These are phyloP conservation scores for Eupeodes latifasciatus DNA, from an alignment of 2,888 invertebrate species.

Conservation along the genomic window DNA sequence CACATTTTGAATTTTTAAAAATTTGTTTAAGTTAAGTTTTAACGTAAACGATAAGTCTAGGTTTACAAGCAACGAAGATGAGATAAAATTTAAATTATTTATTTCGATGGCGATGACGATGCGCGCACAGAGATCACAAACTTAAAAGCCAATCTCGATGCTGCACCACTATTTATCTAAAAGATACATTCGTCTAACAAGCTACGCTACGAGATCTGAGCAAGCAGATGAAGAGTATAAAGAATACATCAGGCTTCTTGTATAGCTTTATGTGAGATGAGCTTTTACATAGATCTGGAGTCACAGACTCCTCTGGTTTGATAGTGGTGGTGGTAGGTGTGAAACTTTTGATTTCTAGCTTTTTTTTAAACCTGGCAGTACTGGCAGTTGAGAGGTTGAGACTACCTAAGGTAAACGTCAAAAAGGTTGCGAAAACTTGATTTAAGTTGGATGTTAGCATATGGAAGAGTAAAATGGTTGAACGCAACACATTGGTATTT, in stretches of 20 bases:
- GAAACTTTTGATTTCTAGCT: background rate
- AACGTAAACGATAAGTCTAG: conserved; percentile 39
- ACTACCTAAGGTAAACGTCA: background rate
- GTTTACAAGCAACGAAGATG: conserved; percentile 45
- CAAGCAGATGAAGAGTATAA: background rate
- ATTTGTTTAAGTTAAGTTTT: conserved; percentile 49
- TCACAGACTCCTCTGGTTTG: background rate
- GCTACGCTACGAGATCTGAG: background rate
- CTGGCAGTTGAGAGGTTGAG: background rate
- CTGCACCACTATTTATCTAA: conserved; percentile 74
- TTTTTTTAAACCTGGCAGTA: conserved; percentile 24
- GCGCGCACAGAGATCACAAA: conserved; percentile 75
- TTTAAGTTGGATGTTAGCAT: conserved; percentile 18
- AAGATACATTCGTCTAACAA: conserved; percentile 64
- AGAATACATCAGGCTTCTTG: conserved; percentile 16
- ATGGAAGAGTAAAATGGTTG: background rate
- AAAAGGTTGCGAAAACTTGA: conserved; percentile 45
- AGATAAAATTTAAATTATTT: conserved; percentile 44
- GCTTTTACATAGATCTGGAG: conserved; percentile 42
- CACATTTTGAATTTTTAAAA: conserved; percentile 77
- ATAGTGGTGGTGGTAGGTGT: background rate
- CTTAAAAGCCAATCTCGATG: conserved; percentile 78
- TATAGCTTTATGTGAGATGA: conserved; percentile 44
- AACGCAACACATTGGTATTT: conserved; percentile 13
- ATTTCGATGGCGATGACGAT: conserved; percentile 76